These are phyloP conservation scores for Drosophila recens DNA, from an alignment of 2,888 invertebrate species.

Conservation along the genomic window DNA sequence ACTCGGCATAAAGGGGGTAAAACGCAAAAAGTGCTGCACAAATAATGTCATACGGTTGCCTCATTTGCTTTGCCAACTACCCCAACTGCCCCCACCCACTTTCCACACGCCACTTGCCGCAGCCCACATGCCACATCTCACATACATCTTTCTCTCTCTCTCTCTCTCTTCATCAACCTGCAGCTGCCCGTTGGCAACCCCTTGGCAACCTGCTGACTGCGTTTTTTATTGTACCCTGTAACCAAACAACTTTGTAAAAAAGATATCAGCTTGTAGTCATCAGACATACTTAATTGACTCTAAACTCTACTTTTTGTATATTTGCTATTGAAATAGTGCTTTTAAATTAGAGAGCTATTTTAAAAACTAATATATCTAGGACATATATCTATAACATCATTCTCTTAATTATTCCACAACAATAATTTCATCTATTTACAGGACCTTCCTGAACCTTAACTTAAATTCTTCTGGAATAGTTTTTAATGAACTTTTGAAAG, in stretches of 20 bases:
- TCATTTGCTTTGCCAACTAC: slow-evolving; percentile 72
- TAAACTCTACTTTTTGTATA: too few species aligned
- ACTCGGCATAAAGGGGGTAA: slow-evolving; percentile 65
- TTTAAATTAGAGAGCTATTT: too few species aligned
- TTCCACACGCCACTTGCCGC: slow-evolving; percentile 5
- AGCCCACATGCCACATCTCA: slow-evolving; percentile 13
- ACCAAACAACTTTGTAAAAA: neutral
- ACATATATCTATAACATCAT: too few species aligned
- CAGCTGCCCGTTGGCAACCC: slow-evolving; percentile 47
- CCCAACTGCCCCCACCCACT: slow-evolving; percentile 19
- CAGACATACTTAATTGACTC: too few species aligned
- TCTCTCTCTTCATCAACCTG: slow-evolving; percentile 61
- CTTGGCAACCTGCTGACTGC: slow-evolving; percentile 71
- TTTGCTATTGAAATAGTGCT: too few species aligned
- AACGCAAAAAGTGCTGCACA: slow-evolving; percentile 80
- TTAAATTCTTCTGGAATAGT: too few species aligned
- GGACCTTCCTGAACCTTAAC: too few species aligned
- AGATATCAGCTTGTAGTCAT: neutral
- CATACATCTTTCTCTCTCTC: neutral
- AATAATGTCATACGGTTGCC: slow-evolving; percentile 81
- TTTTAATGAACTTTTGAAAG: too few species aligned
- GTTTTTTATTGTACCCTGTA: slow-evolving; percentile 50
- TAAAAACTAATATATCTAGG: too few species aligned
- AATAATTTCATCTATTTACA: too few species aligned
- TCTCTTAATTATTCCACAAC: too few species aligned